These are phyloP conservation scores for Pseudomugil tenellus DNA, from an alignment of 2,797 vertebrate species.

Conservation along the genomic window DNA sequence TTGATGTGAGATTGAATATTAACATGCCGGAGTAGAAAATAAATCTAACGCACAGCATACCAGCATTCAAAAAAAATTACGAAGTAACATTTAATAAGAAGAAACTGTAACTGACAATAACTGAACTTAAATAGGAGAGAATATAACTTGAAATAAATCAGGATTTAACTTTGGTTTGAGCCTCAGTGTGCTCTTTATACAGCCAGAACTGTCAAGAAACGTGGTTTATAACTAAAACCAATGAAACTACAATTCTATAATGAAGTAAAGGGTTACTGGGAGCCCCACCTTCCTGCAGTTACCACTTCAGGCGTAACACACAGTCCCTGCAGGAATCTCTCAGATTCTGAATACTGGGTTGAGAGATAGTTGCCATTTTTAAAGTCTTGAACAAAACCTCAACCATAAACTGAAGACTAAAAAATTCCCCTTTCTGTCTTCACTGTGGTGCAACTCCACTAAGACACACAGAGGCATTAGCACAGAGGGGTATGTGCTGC, in stretches of 20 bases:
- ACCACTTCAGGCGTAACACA: slow-evolving; percentile 32
- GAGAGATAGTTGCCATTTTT: slow-evolving; percentile 31
- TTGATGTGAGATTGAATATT: not conserved
- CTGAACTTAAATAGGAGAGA: not conserved
- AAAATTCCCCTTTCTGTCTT: slow-evolving; percentile 45
- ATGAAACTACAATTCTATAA: not conserved
- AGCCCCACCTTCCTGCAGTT: slow-evolving; percentile 50
- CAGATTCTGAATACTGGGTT: slow-evolving; percentile 19
- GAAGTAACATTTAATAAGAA: not conserved
- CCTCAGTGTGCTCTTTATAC: not conserved
- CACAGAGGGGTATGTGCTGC: slow-evolving; percentile 37
- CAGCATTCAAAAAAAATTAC: not conserved
- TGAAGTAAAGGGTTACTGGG: not conserved
- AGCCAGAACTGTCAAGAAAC: not conserved
- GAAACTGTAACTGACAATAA: not conserved
- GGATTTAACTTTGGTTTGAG: too few species aligned
- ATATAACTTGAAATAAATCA: not conserved
- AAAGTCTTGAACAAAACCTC: slow-evolving; percentile 52
- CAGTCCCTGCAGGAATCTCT: slow-evolving; percentile 26
- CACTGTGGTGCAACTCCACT: slow-evolving; percentile 47
- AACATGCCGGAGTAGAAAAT: not conserved
- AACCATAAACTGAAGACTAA: slow-evolving; percentile 40
- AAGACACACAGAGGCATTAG: slow-evolving; percentile 30
- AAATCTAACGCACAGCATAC: too few species aligned
- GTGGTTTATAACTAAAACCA: not conserved